phyloP scores from a whole-genome alignment of 2,797 vertebrate genomes.

The Taeniopygia guttata region DNA sequence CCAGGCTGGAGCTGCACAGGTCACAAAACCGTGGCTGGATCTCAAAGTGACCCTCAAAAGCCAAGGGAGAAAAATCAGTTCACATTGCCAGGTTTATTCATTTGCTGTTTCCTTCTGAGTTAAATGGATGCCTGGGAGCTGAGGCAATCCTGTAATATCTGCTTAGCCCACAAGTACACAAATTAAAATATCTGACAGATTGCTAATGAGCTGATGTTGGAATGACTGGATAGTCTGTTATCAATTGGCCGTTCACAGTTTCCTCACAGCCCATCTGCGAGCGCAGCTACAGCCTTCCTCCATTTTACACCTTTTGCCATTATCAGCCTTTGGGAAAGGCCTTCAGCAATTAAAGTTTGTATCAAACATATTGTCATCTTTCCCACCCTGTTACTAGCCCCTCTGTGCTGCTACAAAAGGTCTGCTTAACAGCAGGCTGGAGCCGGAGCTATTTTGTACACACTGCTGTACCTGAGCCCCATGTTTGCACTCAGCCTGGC shows the following conservation, averaged over 20 bases:
- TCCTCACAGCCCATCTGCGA: conserved; percentile 82
- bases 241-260: conserved; percentile 84
- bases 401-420: conserved; percentile 60
- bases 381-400: conserved; percentile 70
- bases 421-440: conserved; percentile 60
- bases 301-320: conserved; percentile 80
- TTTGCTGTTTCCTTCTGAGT: conserved; percentile 25
- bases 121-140: conserved; percentile 37
- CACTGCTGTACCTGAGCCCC: conserved; percentile 30
- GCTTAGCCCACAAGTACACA: conserved; percentile 68
- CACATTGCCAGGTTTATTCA: neutral
- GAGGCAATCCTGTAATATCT: conserved; percentile 58
- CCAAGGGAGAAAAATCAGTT: neutral
- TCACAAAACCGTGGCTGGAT: neutral
- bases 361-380: conserved; percentile 82
- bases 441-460: conserved; percentile 45
- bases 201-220: conserved; percentile 86
- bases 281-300: conserved; percentile 63
- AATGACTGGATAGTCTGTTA: conserved; percentile 79
- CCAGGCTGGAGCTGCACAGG: rapidly evolving
- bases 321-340: conserved; percentile 74
- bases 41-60: neutral
- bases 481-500: conserved; percentile 18
- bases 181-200: conserved; percentile 83
- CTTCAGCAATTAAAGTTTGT: conserved; percentile 86